These are phyloP conservation scores for Amblyornis subalaris DNA, from an alignment of 2,113 vertebrate species.

Conservation along the genomic window DNA sequence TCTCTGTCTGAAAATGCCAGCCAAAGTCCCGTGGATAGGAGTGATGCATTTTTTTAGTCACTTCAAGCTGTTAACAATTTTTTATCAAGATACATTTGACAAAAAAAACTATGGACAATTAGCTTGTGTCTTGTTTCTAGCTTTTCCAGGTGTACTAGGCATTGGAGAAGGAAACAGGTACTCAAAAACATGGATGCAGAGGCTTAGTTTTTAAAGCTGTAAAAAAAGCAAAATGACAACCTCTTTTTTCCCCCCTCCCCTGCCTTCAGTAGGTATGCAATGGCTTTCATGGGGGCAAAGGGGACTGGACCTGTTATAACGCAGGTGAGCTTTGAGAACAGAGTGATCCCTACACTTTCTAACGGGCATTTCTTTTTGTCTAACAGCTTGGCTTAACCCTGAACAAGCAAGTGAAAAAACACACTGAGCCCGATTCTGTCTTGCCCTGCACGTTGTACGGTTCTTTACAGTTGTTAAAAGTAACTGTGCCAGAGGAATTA, in stretches of 20 bases:
- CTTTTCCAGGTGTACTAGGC: background rate
- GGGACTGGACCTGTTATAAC: background rate
- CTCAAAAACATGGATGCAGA: background rate
- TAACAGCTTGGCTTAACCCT: background rate
- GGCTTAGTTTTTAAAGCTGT: background rate
- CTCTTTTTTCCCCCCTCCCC: background rate
- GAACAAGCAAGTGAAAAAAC: background rate
- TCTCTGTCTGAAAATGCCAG: background rate
- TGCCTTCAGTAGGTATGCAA: background rate
- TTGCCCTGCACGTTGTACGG: background rate
- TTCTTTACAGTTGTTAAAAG: background rate
- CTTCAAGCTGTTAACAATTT: background rate
- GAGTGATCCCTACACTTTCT: accelerated
- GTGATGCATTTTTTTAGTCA: background rate
- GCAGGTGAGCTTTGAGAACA: background rate
- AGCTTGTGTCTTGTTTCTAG: background rate
- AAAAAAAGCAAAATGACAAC: background rate
- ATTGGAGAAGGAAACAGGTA: background rate
- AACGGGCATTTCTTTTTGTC: background rate
- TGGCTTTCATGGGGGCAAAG: background rate
- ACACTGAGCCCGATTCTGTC: background rate
- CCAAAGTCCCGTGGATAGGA: background rate
- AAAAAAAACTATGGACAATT: background rate
- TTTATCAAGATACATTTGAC: background rate
- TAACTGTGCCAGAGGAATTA: background rate